These are phyloP conservation scores for Allobates femoralis DNA, from an alignment of 2,797 vertebrate genomes.

Conservation along the genomic window DNA sequence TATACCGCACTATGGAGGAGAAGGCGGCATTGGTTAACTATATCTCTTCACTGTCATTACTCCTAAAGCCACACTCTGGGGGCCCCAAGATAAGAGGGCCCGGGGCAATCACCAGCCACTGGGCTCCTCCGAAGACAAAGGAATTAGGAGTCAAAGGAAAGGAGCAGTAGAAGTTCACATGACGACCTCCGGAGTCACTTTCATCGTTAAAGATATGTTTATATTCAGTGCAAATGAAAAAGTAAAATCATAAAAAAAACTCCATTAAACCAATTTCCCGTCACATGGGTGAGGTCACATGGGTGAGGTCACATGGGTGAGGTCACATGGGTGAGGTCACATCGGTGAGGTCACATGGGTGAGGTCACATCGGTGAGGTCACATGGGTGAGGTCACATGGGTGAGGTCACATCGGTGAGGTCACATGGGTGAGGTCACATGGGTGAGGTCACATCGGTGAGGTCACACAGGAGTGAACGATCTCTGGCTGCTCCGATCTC, in stretches of 20 bases:
- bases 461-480: background rate
- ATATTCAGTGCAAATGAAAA: background rate
- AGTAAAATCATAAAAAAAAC: conserved; percentile 6
- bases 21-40: no score
- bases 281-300: background rate
- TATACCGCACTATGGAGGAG: no score
- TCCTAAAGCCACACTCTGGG: no score
- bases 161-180: background rate
- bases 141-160: background rate
- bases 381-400: no score
- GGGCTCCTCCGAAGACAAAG: background rate
- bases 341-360: background rate
- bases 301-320: background rate
- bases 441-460: no score
- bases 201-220: background rate
- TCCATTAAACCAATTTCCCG: conserved; percentile 1
- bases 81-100: background rate
- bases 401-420: background rate
- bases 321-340: background rate
- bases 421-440: no score
- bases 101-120: background rate
- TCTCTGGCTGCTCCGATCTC: background rate
- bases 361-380: background rate
- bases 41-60: no score
- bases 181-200: background rate